Evolutionary conservation across 2,797 vertebrate species (phyloP).

Genomic region (Platalea minor): DNA sequence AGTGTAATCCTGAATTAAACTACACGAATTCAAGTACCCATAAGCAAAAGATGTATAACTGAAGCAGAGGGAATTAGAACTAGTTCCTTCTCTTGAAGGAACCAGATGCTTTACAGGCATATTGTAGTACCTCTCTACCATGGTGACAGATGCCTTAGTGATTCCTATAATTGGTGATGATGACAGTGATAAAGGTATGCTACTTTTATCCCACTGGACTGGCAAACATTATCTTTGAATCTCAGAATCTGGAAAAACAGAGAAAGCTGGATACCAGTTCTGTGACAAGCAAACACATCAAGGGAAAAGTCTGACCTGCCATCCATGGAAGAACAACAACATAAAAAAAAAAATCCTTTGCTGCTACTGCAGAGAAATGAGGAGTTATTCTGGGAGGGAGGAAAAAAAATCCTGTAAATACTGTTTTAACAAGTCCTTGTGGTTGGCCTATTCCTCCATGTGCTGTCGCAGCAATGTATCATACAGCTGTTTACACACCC

Average conservation of each 20-base stretch:
- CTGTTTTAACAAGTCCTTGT: constrained; percentile 8
- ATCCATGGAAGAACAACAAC: neutral
- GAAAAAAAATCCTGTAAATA: neutral
- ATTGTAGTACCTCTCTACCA: constrained; percentile 23
- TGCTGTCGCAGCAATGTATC: neutral
- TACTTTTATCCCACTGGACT: constrained; percentile 10
- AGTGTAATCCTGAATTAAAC: constrained; percentile 70
- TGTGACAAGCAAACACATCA: neutral
- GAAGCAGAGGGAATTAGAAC: constrained; percentile 66
- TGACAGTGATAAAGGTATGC: constrained; percentile 28
- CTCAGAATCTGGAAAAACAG: neutral
- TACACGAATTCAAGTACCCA: constrained; percentile 67
- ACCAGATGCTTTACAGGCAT: constrained; percentile 60
- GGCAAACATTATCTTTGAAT: constrained; percentile 2
- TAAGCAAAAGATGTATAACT: constrained; percentile 70
- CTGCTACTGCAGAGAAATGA: neutral
- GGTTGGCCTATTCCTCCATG: neutral
- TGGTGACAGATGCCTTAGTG: constrained; percentile 24
- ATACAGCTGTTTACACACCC: constrained; percentile 5
- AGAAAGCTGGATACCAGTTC: neutral
- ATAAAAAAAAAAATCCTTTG: neutral
- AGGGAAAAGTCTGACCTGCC: constrained; percentile 14
- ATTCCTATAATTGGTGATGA: constrained; percentile 41
- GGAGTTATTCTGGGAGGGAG: neutral
- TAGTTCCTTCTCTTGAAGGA: constrained; percentile 46